Conservation (phyloP, 1,140 invertebrate species). For the Sinonovacula constricta region DNA sequence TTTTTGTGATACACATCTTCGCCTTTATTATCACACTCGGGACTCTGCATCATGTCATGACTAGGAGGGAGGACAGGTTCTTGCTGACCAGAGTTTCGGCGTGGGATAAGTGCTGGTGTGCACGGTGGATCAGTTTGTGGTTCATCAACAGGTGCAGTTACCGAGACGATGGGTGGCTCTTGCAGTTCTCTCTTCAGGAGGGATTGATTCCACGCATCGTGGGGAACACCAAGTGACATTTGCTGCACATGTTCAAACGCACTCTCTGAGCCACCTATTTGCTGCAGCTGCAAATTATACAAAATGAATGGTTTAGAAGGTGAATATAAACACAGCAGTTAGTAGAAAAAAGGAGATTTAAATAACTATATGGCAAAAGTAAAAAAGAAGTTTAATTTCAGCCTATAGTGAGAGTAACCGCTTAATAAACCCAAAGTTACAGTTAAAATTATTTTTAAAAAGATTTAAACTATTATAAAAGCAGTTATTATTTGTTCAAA, state of each 20-base stretch:
- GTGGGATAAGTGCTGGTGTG: background rate
- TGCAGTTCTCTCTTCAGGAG: background rate
- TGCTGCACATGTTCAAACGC: conserved; percentile 45
- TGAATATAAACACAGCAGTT: background rate
- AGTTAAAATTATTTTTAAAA: no score
- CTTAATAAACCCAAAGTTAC: no score
- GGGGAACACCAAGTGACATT: conserved; percentile 13
- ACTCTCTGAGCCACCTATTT: conserved; percentile 32
- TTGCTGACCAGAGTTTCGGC: background rate
- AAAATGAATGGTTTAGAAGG: background rate
- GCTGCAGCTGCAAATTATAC: conserved; percentile 24
- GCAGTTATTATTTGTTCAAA: no score
- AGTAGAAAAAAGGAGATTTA: no score
- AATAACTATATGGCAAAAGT: no score
- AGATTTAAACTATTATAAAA: no score
- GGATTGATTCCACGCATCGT: conserved; percentile 8
- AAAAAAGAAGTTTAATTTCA: no score
- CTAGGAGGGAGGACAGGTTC: conserved; percentile 18
- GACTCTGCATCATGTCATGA: conserved; percentile 16
- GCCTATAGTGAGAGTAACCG: no score
- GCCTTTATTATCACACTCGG: conserved; percentile 34
- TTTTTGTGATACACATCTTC: conserved; percentile 72
- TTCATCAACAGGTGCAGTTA: conserved; percentile 50
- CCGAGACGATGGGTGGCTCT: conserved; percentile 28
- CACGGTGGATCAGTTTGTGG: background rate